A percentile compares a stretch with the other conserved stretches of the same genome.
Conservation (phyloP, 2,797 vertebrate genomes). For the Todus mexicanus region DNA sequence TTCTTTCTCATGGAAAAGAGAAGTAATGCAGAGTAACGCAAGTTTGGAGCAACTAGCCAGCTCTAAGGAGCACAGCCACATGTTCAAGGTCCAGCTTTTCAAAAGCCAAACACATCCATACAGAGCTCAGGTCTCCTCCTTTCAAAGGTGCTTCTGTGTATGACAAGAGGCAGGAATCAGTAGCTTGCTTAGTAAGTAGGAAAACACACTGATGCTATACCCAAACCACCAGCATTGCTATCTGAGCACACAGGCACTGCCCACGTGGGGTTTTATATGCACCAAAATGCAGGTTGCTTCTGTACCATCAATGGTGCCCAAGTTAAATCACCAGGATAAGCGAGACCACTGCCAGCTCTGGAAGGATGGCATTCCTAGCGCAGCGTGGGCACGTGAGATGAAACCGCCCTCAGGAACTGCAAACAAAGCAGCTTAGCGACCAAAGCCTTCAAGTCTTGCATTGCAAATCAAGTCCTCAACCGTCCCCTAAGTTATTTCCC, state of each 20-base stretch:
- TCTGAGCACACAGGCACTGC: not conserved
- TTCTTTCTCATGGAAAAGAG: not conserved
- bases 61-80: not conserved
- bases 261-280: accelerated
- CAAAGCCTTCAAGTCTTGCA: not conserved
- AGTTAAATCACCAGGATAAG: not conserved
- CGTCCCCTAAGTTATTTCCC: not conserved
- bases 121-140: not conserved
- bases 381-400: not conserved
- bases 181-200: not conserved
- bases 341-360: not conserved
- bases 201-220: not conserved
- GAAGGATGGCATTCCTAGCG: not conserved
- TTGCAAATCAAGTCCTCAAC: not conserved
- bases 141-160: not conserved
- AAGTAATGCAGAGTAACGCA: not conserved
- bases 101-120: not conserved
- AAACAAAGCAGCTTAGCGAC: not conserved
- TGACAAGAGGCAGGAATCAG: not conserved
- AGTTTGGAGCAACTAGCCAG: not conserved
- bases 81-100: not conserved
- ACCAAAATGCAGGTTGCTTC: not conserved
- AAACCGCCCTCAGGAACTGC: not conserved
- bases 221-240: not conserved
- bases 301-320: not conserved